These are phyloP conservation scores for Zelleria hepariella DNA, from an alignment of 2,888 invertebrate species.

Conservation along the genomic window DNA sequence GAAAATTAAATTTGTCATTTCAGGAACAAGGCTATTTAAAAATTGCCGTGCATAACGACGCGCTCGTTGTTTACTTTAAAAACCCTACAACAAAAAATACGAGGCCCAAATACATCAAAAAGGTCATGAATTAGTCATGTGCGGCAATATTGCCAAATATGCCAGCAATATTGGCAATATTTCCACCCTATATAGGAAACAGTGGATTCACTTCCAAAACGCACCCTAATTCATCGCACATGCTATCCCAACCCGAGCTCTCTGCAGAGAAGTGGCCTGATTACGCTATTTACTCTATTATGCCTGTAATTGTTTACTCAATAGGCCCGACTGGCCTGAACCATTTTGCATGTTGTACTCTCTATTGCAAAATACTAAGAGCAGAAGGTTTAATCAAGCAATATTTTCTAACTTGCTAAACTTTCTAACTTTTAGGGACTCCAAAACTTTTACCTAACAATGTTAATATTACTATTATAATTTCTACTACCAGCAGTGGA, in stretches of 20 bases:
- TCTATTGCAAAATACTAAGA: slow-evolving; percentile 20
- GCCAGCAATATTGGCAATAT: too few species aligned
- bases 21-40: too few species aligned
- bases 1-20: too few species aligned
- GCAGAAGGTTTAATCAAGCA: background rate
- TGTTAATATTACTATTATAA: background rate
- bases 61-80: too few species aligned
- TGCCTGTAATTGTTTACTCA: slow-evolving; percentile 59
- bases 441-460: background rate
- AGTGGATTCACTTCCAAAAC: too few species aligned
- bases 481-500: background rate
- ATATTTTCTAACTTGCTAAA: background rate
- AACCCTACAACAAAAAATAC: too few species aligned
- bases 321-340: slow-evolving; percentile 45
- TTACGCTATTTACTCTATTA: slow-evolving; percentile 71
- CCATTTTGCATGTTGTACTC: slow-evolving; percentile 60
- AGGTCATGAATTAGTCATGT: too few species aligned
- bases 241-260: slow-evolving; percentile 25
- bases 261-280: slow-evolving; percentile 57
- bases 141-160: too few species aligned
- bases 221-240: slow-evolving; percentile 19
- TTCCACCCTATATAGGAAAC: too few species aligned
- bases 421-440: background rate
- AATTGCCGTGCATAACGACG: too few species aligned
- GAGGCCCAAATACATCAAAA: too few species aligned